Conservation (phyloP, 2,113 vertebrate genomes). For the Ranitomeya variabilis region DNA sequence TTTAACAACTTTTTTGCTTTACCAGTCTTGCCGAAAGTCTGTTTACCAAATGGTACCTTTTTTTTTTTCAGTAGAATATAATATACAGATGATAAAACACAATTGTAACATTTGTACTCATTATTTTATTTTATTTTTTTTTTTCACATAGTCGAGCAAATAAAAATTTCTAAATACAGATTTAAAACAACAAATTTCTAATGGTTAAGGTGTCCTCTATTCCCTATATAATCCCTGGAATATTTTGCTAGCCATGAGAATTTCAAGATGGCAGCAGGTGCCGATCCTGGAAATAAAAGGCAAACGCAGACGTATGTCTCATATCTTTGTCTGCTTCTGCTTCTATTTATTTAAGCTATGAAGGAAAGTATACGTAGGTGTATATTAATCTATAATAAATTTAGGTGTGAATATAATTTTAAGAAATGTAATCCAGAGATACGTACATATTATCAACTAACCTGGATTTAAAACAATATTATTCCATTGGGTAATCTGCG, state of each 20-base stretch:
- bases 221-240: neutral
- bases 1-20: neutral
- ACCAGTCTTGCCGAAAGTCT: neutral
- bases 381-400: slow-evolving; percentile 49
- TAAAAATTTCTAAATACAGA: neutral
- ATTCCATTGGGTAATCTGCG: neutral
- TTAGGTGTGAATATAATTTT: slow-evolving; percentile 48
- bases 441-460: slow-evolving; percentile 11
- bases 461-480: slow-evolving; percentile 1
- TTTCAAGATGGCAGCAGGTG: neutral
- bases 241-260: neutral
- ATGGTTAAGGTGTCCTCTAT: neutral
- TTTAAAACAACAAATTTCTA: neutral
- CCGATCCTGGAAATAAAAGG: neutral
- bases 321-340: slow-evolving; percentile 30
- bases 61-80: neutral
- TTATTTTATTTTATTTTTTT: no score
- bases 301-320: neutral
- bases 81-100: neutral
- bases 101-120: neutral
- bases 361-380: slow-evolving; percentile 54
- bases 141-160: neutral
- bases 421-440: slow-evolving; percentile 16
- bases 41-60: neutral
- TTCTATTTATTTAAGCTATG: slow-evolving; percentile 55